Base-by-base conservation (phyloP, 2,113 vertebrate genomes). In the Corvus hawaiiensis region DNA sequence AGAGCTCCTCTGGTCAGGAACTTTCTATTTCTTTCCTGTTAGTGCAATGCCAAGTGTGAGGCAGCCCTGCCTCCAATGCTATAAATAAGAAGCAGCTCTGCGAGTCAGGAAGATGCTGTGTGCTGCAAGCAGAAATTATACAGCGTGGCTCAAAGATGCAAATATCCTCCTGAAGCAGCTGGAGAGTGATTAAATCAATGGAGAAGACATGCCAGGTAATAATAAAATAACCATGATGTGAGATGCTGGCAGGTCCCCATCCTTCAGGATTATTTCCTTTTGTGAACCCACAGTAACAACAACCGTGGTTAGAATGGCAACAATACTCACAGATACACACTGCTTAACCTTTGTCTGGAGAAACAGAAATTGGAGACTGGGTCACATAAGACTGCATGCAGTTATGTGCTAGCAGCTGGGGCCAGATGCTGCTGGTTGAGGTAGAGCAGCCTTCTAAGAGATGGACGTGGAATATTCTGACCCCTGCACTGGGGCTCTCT, bases 131-230 rank as follows among this genome's bases (percentile, higher is more conserved):
- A 87, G 93, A 90, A 96, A 94, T 87, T 88, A 63, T 55, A 48
- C 78, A 52, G 63, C 2, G 33, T 91, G 67, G 27, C 74, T 95
- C 84, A 55, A 71, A 95, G 81, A 87, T 76, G 71, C 63, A 84
- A 92, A 94, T 87, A 41, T 84, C 76, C 30, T 68, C 59, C 39
- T 71, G 35, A 89, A 92, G 89, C 94, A 96, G 95, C 92, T 96
- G 89, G 80, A 95, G 93, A 91, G 77, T 82, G 81, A 92, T 91
- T 87, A 92, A 84, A 84, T 84, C 77, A 95, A 46, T 69, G 37
- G 69, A 37, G 75, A 92, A 90, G 78, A 56, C 88, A 83, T 16
- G 75, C 37, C 9, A 43, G 59, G 67, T 93, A 61, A 69, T 94
- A 94, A 90, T 67, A 78, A 95, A 87, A 62, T 14, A 89, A 79